Evolutionary conservation across 2,797 vertebrate species (phyloP).

Genomic region (Emys orbicularis): DNA sequence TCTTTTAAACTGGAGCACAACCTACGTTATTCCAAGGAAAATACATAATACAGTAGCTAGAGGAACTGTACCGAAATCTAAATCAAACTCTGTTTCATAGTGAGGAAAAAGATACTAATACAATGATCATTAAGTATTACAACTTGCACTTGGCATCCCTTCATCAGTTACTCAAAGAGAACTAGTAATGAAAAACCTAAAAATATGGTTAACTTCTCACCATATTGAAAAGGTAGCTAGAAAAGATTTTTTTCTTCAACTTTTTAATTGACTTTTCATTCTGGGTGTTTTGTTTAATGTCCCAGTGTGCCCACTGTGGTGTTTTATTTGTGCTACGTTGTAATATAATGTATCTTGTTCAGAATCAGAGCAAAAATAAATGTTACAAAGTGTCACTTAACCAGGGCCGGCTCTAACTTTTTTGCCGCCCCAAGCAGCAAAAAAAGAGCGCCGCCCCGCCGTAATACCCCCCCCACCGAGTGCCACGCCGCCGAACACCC

Average conservation of each 20-base stretch:
- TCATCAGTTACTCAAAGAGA: not conserved
- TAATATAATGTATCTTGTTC: not conserved
- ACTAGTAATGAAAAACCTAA: not conserved
- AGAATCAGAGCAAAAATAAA: not conserved
- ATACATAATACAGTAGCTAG: not conserved
- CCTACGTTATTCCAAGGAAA: fast-evolving
- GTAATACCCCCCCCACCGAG: too few species aligned
- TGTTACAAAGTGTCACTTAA: fast-evolving
- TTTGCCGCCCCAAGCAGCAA: too few species aligned
- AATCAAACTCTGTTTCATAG: not conserved
- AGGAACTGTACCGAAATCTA: not conserved
- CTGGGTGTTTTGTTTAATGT: not conserved
- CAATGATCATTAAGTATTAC: not conserved
- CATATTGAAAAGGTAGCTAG: not conserved
- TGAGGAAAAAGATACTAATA: not conserved
- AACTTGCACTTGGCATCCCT: not conserved
- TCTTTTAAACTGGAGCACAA: not conserved
- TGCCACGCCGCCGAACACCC: too few species aligned
- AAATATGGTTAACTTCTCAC: not conserved
- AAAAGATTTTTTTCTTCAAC: not conserved
- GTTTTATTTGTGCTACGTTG: not conserved
- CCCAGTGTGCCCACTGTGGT: not conserved
- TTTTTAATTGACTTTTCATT: fast-evolving
- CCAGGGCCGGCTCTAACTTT: too few species aligned
- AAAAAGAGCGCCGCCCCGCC: too few species aligned